Evolutionary conservation across 1,140 invertebrate genomes (phyloP), one percentile per base, ranked within the genome.

Genomic region (Drosophila albomicans): DNA sequence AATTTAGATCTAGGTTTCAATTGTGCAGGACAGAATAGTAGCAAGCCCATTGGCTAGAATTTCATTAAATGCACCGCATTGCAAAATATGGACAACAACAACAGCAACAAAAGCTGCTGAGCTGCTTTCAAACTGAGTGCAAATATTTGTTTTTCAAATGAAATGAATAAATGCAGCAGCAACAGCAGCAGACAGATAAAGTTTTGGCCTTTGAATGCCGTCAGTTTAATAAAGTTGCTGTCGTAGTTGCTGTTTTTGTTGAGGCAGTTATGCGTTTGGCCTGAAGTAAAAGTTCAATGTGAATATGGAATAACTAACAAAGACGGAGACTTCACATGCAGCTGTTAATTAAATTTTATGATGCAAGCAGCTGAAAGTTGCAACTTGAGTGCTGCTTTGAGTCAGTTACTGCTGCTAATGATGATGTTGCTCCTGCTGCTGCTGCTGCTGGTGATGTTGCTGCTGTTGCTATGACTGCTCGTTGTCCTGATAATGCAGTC

Each of bases 131-230:
- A 30, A 56, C 56, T 56, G 56, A 64, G 82, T 46, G 79, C 80
- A 88, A 87, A 88, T 88, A 88, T 88, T 88, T 88, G 85, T 66
- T 75, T 84, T 84, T 75, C 80, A 88, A 88, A 84, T 88, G 69
- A 89, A 82, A 77, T 88, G 74, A 75, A 84, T 80, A 88, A 80
- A 82, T 76, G 79, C 76, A 59, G 3, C 16, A 65, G 54, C 10
- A 49, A 4, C 13, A 45, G 8, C 15, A 52, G 25, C 35, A 58
- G 70, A 13, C 62, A 45, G 38, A 43, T 62, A 48, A 74, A 74
- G 57, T 71, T 64, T 65, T 28, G 16, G 54, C 45, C 43, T 57
- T 64, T 64, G 72, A 32, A 20, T 69, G 74, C 52, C 69, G 71
- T 79, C 73, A 59, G 46, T 75, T 80, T 72, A 88, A 87, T 87